phyloP scores from a whole-genome alignment of 2,888 invertebrate genomes.

The Corythucha ciliata region DNA sequence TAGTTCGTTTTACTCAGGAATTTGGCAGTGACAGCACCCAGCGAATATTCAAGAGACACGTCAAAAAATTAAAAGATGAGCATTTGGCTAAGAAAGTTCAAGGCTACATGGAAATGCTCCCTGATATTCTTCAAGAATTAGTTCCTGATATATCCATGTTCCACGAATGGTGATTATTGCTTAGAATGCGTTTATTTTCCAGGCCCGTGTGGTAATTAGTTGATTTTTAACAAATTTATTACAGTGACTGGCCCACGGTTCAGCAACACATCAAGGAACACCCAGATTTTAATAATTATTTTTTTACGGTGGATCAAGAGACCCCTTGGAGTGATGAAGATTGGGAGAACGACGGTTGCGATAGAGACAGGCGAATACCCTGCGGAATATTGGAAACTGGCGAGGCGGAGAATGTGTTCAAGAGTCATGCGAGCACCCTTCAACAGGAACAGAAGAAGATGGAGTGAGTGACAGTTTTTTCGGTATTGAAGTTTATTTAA shows the following conservation, averaged over 20 bases:
- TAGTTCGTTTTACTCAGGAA: constrained; percentile 77
- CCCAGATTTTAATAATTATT: constrained; percentile 88
- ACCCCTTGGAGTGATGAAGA: constrained; percentile 68
- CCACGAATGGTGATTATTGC: constrained; percentile 47
- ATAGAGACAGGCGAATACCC: constrained; percentile 70
- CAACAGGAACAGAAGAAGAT: constrained; percentile 85
- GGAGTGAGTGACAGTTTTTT: constrained; percentile 58
- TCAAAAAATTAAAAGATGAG: constrained; percentile 71
- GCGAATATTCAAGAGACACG: constrained; percentile 65
- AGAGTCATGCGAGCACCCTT: constrained; percentile 80
- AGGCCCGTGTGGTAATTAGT: background rate
- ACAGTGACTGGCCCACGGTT: constrained; percentile 80
- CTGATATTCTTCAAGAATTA: constrained; percentile 64
- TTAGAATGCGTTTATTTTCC: background rate
- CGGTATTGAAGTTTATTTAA: no score
- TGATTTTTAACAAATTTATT: constrained; percentile 29
- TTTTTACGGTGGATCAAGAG: constrained; percentile 72
- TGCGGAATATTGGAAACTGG: constrained; percentile 83
- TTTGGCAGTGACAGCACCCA: constrained; percentile 64
- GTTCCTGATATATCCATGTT: constrained; percentile 65
- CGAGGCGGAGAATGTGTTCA: constrained; percentile 86
- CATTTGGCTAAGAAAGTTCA: constrained; percentile 65
- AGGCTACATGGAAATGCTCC: constrained; percentile 66
- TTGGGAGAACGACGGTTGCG: constrained; percentile 46
- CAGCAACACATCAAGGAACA: constrained; percentile 78